Conservation (phyloP, 2,113 vertebrate genomes). For the Sebastes schlegelii region DNA sequence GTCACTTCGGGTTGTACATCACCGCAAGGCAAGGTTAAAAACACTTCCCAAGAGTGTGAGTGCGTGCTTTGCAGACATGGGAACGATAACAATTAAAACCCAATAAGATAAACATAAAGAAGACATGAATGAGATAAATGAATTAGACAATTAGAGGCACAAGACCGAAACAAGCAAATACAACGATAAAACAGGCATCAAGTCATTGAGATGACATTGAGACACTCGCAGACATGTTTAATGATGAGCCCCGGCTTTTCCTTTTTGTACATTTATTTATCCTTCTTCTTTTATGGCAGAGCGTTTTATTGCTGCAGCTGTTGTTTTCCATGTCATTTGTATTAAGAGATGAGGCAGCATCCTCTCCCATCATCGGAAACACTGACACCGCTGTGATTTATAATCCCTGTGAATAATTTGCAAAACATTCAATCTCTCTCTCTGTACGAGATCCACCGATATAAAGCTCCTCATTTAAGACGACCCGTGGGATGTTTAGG, state of each 20-base stretch:
- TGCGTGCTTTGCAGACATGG: background rate
- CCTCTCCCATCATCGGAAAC: constrained; percentile 69
- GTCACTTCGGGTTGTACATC: background rate
- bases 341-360: constrained; percentile 71
- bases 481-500: constrained; percentile 62
- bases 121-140: constrained; percentile 39
- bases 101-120: constrained; percentile 31
- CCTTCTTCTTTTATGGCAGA: constrained; percentile 68
- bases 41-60: background rate
- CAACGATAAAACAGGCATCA: constrained; percentile 40
- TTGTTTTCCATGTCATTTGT: constrained; percentile 79
- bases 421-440: constrained; percentile 71
- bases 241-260: constrained; percentile 56
- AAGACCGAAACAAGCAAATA: constrained; percentile 38
- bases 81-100: constrained; percentile 35
- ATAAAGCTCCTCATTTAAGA: constrained; percentile 70
- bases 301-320: constrained; percentile 80
- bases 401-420: constrained; percentile 78
- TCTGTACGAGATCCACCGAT: constrained; percentile 54
- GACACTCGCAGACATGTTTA: constrained; percentile 53
- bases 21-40: background rate
- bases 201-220: constrained; percentile 63
- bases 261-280: constrained; percentile 71
- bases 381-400: constrained; percentile 75
- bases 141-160: constrained; percentile 16